Evolutionary conservation across 2,113 vertebrate genomes (phyloP).

Genomic region (Macquaria australasica): DNA sequence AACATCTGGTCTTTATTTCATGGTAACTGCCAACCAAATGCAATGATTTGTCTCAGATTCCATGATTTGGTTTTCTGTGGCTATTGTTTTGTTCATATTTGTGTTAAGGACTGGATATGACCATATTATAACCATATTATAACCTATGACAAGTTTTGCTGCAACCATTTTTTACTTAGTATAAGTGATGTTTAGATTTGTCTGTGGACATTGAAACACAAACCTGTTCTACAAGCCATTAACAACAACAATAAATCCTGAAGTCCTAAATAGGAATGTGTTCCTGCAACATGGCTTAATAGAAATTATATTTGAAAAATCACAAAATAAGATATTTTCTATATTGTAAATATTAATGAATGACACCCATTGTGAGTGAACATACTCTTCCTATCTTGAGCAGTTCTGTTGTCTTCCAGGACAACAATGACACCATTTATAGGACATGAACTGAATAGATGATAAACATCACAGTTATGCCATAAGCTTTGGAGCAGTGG

Average conservation of each 20-base stretch:
- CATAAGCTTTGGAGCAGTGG: background rate
- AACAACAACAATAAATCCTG: background rate
- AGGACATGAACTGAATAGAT: background rate
- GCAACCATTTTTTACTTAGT: no score
- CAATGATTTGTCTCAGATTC: background rate
- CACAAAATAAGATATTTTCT: background rate
- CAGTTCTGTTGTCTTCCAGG: background rate
- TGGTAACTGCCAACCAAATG: background rate
- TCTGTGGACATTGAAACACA: background rate
- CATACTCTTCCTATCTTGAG: background rate
- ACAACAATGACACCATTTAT: constrained; percentile 38
- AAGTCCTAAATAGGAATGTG: background rate
- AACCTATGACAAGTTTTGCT: no score
- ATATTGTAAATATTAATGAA: background rate
- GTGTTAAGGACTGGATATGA: background rate
- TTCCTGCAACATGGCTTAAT: background rate
- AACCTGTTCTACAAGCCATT: background rate
- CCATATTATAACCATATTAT: no score
- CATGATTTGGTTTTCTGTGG: background rate
- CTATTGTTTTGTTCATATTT: background rate
- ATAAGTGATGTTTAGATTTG: no score
- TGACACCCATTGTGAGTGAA: constrained; percentile 3
- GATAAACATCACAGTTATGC: constrained; percentile 6
- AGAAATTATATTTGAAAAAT: background rate
- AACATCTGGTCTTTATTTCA: no score